These are phyloP conservation scores for Rhabdomys pumilio DNA, from an alignment of 2,797 vertebrate species.

Conservation along the genomic window DNA sequence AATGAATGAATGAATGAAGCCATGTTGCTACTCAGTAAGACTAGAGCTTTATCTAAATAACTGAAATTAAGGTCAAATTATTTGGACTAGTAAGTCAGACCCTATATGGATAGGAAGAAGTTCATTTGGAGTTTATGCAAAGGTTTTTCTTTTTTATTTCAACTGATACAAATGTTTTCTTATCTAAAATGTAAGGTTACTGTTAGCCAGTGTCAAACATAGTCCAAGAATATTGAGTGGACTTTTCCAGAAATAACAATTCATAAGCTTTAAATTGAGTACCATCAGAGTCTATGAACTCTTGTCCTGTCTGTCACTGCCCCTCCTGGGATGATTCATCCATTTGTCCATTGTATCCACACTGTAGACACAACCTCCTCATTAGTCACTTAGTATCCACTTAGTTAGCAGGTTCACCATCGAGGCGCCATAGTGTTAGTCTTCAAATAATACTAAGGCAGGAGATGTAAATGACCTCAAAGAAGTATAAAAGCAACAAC, in stretches of 20 bases:
- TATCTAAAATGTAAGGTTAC: background rate
- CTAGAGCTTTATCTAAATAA: conserved; percentile 22
- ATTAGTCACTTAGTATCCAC: too few relatives aligned
- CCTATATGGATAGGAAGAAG: background rate
- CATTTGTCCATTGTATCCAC: background rate
- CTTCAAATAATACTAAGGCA: background rate
- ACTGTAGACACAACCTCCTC: background rate
- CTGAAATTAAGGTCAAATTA: conserved; percentile 16
- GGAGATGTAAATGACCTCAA: background rate
- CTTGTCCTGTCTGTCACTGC: background rate
- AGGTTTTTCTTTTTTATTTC: conserved; percentile 30
- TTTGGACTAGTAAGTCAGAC: background rate
- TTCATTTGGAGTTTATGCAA: background rate
- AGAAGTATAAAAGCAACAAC: background rate
- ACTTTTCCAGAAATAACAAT: background rate
- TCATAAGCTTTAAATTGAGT: background rate
- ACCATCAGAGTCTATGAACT: background rate
- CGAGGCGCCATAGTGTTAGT: background rate
- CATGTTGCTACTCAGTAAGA: background rate
- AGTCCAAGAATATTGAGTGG: background rate
- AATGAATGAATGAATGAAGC: background rate
- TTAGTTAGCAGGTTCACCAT: background rate
- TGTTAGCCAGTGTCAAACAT: background rate
- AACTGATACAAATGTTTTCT: background rate
- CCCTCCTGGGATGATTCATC: too few relatives aligned